A percentile compares a stretch with the other conserved stretches of the same genome.
phyloP scores from a whole-genome alignment of 1,140 invertebrate genomes.

The Ceratosolen fusciceps region DNA sequence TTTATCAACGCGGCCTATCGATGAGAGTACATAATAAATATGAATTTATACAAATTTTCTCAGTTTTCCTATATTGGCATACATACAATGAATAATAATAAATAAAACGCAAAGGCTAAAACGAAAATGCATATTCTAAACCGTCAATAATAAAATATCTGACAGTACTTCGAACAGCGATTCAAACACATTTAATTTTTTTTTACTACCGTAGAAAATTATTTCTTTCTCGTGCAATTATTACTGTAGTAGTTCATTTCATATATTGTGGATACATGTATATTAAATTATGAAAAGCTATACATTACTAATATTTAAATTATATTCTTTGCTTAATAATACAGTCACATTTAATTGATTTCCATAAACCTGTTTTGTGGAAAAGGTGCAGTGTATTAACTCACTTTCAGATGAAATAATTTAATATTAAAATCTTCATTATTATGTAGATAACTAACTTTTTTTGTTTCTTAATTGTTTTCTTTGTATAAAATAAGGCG shows the following conservation, averaged over 20 bases:
- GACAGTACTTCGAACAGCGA: conserved; percentile 18
- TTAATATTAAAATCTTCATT: no score
- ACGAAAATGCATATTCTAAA: neutral
- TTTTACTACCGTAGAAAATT: neutral
- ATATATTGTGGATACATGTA: no score
- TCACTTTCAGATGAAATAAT: no score
- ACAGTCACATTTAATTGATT: no score
- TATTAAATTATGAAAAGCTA: conserved; percentile 10
- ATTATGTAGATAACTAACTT: no score
- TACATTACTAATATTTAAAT: conserved; percentile 24
- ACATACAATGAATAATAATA: neutral
- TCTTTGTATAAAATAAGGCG: no score
- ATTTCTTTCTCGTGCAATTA: no score
- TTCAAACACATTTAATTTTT: neutral
- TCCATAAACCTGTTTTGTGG: no score
- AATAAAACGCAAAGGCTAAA: neutral
- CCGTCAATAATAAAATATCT: neutral
- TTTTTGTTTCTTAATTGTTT: no score
- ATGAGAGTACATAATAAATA: neutral
- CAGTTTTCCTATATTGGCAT: conserved; percentile 14
- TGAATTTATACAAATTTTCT: conserved; percentile 42
- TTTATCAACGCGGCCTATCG: conserved; percentile 32
- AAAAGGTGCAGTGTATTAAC: no score
- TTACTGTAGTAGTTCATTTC: no score
- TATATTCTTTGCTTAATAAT: conserved; percentile 19